phyloP scores from a whole-genome alignment of 2,113 vertebrate species.

The Nyctereutes procyonoides region DNA sequence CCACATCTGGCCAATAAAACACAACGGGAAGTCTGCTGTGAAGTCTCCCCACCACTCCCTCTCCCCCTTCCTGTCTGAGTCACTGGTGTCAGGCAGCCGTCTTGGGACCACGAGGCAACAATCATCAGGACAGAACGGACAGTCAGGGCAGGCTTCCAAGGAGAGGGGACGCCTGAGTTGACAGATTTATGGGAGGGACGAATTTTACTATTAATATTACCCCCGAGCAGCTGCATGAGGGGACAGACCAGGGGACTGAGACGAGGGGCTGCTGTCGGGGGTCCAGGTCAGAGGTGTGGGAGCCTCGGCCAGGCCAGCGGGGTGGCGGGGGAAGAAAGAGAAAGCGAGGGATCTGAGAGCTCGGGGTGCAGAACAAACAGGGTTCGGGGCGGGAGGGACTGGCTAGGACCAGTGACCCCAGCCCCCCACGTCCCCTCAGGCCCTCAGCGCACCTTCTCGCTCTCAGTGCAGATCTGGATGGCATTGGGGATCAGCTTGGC shows the following conservation, averaged over 20 bases:
- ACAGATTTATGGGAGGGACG: neutral
- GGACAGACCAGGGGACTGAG: neutral
- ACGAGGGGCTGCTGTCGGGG: neutral
- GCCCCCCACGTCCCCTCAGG: fast-evolving
- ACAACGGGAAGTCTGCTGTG: neutral
- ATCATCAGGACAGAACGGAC: neutral
- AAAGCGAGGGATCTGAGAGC: neutral
- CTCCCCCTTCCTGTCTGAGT: slow-evolving; percentile 80
- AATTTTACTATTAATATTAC: neutral
- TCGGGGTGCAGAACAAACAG: neutral
- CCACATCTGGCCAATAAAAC: neutral
- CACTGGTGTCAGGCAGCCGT: neutral
- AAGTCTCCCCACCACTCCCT: slow-evolving; percentile 68
- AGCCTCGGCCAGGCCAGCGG: neutral
- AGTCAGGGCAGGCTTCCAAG: neutral
- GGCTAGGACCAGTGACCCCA: fast-evolving
- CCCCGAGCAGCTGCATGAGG: neutral
- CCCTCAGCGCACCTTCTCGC: slow-evolving; percentile 85
- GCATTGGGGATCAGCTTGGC: slow-evolving; percentile 96
- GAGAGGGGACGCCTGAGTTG: neutral
- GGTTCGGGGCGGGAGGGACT: neutral
- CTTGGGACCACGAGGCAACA: neutral
- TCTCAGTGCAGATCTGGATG: slow-evolving; percentile 94
- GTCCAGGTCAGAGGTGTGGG: neutral
- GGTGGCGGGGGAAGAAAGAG: neutral